Percentiles rank a stretch among this genome's conserved stretches.
Conservation (phyloP, 1,140 invertebrate species). For the Drosophila asahinai region DNA sequence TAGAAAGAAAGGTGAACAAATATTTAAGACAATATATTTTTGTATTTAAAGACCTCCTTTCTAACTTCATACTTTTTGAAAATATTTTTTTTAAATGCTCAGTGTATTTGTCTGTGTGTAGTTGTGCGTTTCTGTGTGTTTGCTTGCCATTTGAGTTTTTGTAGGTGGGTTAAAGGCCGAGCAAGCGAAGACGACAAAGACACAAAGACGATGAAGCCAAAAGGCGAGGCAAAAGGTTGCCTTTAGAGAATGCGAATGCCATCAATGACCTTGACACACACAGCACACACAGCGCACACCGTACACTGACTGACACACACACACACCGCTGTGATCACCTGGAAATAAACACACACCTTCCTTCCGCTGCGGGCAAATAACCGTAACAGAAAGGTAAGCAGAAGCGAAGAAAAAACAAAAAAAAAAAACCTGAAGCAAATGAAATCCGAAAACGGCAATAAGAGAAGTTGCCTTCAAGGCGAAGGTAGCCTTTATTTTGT, state of each 20-base stretch:
- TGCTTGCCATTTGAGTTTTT: conserved; percentile 15
- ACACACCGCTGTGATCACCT: conserved; percentile 11
- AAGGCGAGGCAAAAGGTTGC: conserved; percentile 67
- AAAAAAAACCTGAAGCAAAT: conserved; percentile 17
- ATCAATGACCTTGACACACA: conserved; percentile 76
- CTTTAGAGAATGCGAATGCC: conserved; percentile 57
- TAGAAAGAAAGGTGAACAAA: too few relatives aligned
- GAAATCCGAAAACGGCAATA: conserved; percentile 34
- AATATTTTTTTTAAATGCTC: too few relatives aligned
- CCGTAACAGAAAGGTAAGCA: conserved; percentile 50
- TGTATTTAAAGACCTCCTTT: too few relatives aligned
- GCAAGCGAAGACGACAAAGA: conserved; percentile 10
- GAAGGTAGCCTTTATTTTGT: conserved; percentile 46
- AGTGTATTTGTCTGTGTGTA: not conserved
- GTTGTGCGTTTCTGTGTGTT: conserved; percentile 11
- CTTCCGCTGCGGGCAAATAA: conserved; percentile 65
- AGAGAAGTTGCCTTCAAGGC: conserved; percentile 43
- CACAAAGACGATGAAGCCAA: conserved; percentile 15
- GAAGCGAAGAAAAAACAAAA: conserved; percentile 14
- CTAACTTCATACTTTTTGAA: too few relatives aligned
- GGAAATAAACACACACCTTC: conserved; percentile 70
- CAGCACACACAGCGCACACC: conserved; percentile 47
- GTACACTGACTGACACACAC: conserved; percentile 26
- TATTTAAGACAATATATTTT: too few relatives aligned
- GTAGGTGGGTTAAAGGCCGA: conserved; percentile 24